Evolutionary conservation across 1,140 invertebrate species (phyloP).

Genomic region (Diprion similis): DNA sequence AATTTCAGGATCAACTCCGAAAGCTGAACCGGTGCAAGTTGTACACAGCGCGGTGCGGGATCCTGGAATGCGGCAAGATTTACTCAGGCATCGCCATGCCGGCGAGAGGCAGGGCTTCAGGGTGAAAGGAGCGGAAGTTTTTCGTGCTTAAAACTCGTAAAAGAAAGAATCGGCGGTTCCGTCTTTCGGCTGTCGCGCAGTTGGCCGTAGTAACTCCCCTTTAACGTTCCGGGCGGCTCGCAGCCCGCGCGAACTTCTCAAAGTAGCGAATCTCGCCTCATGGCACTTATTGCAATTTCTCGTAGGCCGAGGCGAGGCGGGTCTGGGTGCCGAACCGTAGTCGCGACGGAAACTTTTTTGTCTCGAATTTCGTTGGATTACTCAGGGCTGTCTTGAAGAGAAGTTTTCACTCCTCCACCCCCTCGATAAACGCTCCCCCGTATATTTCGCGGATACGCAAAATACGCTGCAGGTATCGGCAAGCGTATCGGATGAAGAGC

Average conservation of each 20-base stretch:
- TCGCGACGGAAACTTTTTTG: neutral
- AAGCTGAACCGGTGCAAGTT: too few species aligned
- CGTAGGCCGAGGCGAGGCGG: constrained; percentile 1
- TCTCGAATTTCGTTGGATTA: neutral
- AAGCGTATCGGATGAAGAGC: too few species aligned
- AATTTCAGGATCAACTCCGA: too few species aligned
- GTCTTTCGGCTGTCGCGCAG: constrained; percentile 1
- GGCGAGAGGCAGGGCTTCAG: neutral
- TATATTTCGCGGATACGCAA: too few species aligned
- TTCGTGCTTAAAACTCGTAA: neutral
- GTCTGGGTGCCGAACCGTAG: too few species aligned
- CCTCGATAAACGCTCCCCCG: neutral
- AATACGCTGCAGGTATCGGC: too few species aligned
- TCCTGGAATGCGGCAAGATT: neutral
- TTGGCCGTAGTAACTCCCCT: neutral
- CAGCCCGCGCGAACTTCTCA: constrained; percentile 3
- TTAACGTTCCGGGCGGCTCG: neutral
- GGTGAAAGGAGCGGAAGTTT: constrained; percentile 7
- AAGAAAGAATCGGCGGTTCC: neutral
- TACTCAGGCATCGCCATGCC: neutral
- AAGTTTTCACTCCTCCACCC: neutral
- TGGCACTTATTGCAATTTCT: constrained; percentile 4
- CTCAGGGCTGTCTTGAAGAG: neutral
- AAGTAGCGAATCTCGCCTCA: constrained; percentile 3
- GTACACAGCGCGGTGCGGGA: neutral